Evolutionary conservation across 2,113 vertebrate species (phyloP).

Genomic region (Oncorhynchus gorbuscha): DNA sequence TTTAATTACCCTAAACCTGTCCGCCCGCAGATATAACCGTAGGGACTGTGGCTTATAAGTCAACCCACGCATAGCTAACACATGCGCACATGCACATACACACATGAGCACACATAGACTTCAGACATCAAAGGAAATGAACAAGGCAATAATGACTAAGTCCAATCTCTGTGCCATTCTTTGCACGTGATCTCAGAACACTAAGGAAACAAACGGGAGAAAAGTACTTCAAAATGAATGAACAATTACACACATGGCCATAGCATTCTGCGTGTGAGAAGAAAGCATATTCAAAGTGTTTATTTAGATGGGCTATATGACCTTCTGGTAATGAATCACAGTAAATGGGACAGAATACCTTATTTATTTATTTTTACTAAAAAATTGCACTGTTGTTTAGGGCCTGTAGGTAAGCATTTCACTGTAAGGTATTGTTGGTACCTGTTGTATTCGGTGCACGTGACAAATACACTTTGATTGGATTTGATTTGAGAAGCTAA

Average conservation of each 20-base stretch:
- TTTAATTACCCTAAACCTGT: too few relatives aligned
- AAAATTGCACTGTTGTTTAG: too few relatives aligned
- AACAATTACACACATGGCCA: neutral
- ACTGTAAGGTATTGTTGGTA: too few relatives aligned
- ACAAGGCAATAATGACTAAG: neutral
- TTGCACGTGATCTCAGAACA: neutral
- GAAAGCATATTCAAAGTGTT: neutral
- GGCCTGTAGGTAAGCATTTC: too few relatives aligned
- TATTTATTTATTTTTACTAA: too few relatives aligned
- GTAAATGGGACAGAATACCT: neutral
- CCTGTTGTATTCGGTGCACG: too few relatives aligned
- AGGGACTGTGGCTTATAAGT: too few relatives aligned
- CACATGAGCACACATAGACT: constrained; percentile 3
- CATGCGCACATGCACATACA: constrained; percentile 7
- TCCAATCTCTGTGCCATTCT: neutral
- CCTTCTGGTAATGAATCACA: neutral
- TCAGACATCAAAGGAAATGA: neutral
- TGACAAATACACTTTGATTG: too few relatives aligned
- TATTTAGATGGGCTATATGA: neutral
- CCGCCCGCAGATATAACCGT: too few relatives aligned
- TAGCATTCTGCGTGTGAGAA: neutral
- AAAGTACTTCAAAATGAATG: neutral
- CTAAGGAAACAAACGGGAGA: neutral
- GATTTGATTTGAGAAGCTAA: too few relatives aligned
- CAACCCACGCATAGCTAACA: neutral